Evolutionary conservation across 2,113 vertebrate genomes (phyloP), one percentile per base, ranked within the genome.

Genomic region (Sisor rabdophorus): DNA sequence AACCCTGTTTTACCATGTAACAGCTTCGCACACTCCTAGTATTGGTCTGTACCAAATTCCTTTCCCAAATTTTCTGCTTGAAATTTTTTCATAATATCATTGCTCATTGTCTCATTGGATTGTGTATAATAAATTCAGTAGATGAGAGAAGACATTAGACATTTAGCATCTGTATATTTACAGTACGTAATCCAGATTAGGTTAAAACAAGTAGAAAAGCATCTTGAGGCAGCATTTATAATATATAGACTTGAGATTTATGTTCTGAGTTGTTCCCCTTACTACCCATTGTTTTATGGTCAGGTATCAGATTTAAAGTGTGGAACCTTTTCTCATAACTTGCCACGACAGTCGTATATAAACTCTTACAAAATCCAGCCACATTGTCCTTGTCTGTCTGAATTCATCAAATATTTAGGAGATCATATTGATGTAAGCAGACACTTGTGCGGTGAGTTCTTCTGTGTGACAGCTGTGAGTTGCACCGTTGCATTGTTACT

Each of bases 391-490:
- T 52, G 65, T 40, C 44, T 11, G 44, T 48, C 17, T 26, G 22
- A 48, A 48, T 68, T 26, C 44, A 17, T 26, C 22, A 44, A 48
- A 68, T 48, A 68, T 68, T 30, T 17, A 28, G 11, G 22, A 28
- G 24, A 6, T 52, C 65, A 52, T 16, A 40, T 28, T 69, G 47
- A 69, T 69, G 15, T 52, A 69, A 69, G 22, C n/a, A 22, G 58
- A 74, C 72, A 73, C 28, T 61, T 32, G 58, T 47, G 58, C 4
- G 24, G 58, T 61, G 40, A 32, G 24, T 30, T 52, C 24, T 17
- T 52, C 26, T 56, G 20, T 73, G 26, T 9, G n/a, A 11, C 71
- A 73, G 53, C 36, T 73, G 71, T 44, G 54, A 44, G 65, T 50
- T 68, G 44, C 64, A n/a, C n/a, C n/a, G n/a, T 36, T 30, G 47